A percentile compares a stretch with the other conserved stretches of the same genome.
Evolutionary conservation across 2,797 vertebrate genomes (phyloP).

Genomic region (Poecilia velifera): DNA sequence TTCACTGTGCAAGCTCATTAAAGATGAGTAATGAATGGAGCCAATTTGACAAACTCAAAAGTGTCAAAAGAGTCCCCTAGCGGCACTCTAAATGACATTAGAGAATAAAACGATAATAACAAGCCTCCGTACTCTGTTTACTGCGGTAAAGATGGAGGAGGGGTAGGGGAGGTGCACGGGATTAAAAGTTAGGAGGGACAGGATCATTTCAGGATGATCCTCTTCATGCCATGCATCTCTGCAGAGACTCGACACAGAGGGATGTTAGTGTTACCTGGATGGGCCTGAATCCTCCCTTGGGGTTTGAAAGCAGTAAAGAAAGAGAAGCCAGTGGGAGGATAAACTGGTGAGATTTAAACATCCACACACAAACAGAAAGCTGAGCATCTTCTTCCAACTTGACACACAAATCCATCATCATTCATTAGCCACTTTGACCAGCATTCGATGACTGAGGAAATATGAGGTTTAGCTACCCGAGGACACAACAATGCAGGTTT

Average conservation of each 20-base stretch:
- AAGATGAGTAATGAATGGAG: conserved; percentile 51
- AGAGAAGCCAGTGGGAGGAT: conserved; percentile 95
- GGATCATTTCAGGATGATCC: conserved; percentile 54
- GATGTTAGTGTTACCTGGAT: conserved; percentile 82
- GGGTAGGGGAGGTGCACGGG: conserved; percentile 8
- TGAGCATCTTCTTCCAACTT: conserved; percentile 10
- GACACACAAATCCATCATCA: conserved; percentile 5
- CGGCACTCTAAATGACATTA: conserved; percentile 22
- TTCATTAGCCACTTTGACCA: conserved; percentile 5
- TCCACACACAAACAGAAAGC: conserved; percentile 23
- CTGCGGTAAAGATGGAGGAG: conserved; percentile 28
- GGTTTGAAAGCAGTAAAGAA: conserved; percentile 94
- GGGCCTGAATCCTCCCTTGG: conserved; percentile 99
- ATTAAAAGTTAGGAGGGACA: conserved; percentile 37
- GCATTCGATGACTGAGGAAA: conserved; percentile 1
- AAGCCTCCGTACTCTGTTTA: conserved; percentile 26
- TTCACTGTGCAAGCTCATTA: conserved; percentile 35
- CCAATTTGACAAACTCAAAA: conserved; percentile 28
- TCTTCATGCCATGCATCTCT: conserved; percentile 82
- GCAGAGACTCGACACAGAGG: conserved; percentile 55
- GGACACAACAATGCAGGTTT: neutral
- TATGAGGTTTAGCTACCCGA: neutral
- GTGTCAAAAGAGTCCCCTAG: conserved; percentile 31
- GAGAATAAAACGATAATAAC: conserved; percentile 24
- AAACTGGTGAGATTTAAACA: conserved; percentile 70